Conservation (phyloP, 1,140 invertebrate species). For the Cotesia typhae region DNA sequence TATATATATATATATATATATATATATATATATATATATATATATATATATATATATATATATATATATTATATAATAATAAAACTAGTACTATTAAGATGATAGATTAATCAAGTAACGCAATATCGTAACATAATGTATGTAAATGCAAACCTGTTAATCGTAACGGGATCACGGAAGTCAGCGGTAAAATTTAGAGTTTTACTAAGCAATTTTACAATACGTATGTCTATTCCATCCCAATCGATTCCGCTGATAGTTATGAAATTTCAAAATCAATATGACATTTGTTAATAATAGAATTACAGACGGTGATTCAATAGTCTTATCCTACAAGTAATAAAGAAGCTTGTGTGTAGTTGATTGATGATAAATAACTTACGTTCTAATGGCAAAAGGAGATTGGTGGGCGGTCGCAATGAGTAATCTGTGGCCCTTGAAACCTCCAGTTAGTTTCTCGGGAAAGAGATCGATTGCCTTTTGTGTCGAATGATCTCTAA, state of each 20-base stretch:
- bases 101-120: background rate
- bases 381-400: slow-evolving; percentile 75
- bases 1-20: too few relatives aligned
- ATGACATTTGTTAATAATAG: slow-evolving; percentile 43
- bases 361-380: slow-evolving; percentile 32
- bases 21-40: too few relatives aligned
- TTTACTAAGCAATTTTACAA: slow-evolving; percentile 69
- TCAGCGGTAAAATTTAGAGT: slow-evolving; percentile 76
- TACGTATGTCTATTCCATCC: slow-evolving; percentile 75
- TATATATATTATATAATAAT: too few relatives aligned
- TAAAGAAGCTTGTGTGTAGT: slow-evolving; percentile 26
- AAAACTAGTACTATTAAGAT: too few relatives aligned
- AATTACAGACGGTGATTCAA: slow-evolving; percentile 31
- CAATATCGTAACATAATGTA: background rate
- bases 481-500: slow-evolving; percentile 69
- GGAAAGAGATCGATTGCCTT: slow-evolving; percentile 72
- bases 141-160: slow-evolving; percentile 52
- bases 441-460: slow-evolving; percentile 71
- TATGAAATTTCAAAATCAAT: slow-evolving; percentile 51
- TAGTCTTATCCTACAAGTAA: slow-evolving; percentile 35
- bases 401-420: slow-evolving; percentile 74
- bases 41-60: too few relatives aligned
- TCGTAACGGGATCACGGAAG: slow-evolving; percentile 67
- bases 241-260: slow-evolving; percentile 65
- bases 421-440: slow-evolving; percentile 75